These are phyloP conservation scores for Drosophila neocordata DNA, from an alignment of 1,140 invertebrate genomes.

Conservation along the genomic window DNA sequence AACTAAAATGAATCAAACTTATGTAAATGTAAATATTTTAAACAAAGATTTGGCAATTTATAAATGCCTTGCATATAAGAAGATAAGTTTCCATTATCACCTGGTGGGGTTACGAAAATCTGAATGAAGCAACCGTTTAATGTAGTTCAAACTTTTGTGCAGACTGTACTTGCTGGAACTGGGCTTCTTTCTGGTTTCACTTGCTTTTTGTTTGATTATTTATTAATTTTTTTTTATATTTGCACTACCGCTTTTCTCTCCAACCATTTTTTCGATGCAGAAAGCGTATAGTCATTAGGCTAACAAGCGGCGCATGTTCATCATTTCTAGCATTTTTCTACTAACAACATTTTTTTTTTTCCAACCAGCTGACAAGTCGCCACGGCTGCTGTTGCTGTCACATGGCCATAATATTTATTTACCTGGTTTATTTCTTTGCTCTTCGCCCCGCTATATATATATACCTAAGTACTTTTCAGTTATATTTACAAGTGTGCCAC, in stretches of 20 bases:
- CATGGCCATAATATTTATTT: slow-evolving; percentile 69
- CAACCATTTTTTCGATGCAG: slow-evolving; percentile 44
- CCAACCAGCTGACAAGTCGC: slow-evolving; percentile 52
- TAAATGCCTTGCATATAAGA: no score
- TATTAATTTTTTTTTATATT: slow-evolving; percentile 4
- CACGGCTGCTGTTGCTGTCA: slow-evolving; percentile 36
- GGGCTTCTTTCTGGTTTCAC: slow-evolving; percentile 11
- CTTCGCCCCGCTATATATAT: not conserved
- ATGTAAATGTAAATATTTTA: no score
- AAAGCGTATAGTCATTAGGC: slow-evolving; percentile 73
- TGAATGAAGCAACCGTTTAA: not conserved
- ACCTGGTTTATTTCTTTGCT: slow-evolving; percentile 54
- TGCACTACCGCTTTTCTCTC: slow-evolving; percentile 32
- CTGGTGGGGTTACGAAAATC: not conserved
- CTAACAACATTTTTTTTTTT: slow-evolving; percentile 35
- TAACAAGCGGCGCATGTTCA: slow-evolving; percentile 62
- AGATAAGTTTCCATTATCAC: no score
- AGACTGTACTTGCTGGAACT: slow-evolving; percentile 3
- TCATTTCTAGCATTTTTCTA: slow-evolving; percentile 33
- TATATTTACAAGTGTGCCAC: slow-evolving; percentile 70
- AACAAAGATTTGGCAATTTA: no score
- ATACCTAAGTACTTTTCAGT: slow-evolving; percentile 41
- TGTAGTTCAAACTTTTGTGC: not conserved
- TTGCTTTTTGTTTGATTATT: slow-evolving; percentile 12
- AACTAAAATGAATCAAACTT: no score